Evolutionary conservation across 2,113 vertebrate genomes (phyloP).

Genomic region (Equus quagga): DNA sequence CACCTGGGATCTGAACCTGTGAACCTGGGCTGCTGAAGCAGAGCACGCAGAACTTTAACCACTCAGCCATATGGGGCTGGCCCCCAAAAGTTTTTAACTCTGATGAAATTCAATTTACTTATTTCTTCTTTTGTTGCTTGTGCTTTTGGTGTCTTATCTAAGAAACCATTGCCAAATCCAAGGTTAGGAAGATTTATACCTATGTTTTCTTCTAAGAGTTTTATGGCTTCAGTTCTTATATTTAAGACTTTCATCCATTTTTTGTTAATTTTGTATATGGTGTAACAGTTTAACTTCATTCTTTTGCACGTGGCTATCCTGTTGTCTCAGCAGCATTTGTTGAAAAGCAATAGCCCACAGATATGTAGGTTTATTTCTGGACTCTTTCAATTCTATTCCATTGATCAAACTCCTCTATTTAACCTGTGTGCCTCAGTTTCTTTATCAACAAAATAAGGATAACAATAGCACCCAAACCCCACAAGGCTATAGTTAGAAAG

Average conservation of each 20-base stretch:
- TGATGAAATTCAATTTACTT: neutral
- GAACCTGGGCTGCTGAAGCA: too few relatives aligned
- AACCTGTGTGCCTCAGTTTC: neutral
- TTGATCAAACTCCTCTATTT: neutral
- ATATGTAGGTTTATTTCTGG: neutral
- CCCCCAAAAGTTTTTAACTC: neutral
- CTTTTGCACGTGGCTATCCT: neutral
- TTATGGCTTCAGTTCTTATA: neutral
- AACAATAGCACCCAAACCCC: neutral
- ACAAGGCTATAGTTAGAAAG: neutral
- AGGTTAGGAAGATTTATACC: neutral
- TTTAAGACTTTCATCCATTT: neutral
- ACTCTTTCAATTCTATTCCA: neutral
- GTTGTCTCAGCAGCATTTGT: neutral
- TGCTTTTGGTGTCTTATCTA: neutral
- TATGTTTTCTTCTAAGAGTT: neutral
- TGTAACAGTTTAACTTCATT: neutral
- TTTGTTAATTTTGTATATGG: neutral
- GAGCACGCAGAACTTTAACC: too few relatives aligned
- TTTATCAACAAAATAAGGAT: neutral
- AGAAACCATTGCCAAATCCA: neutral
- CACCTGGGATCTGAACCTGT: too few relatives aligned
- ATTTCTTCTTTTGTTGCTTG: neutral
- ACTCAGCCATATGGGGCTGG: too few relatives aligned
- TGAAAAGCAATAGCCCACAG: neutral